Evolutionary conservation across 2,113 vertebrate species (phyloP), one percentile per base, ranked within the genome.

Genomic region (Clarias macrocephalus): DNA sequence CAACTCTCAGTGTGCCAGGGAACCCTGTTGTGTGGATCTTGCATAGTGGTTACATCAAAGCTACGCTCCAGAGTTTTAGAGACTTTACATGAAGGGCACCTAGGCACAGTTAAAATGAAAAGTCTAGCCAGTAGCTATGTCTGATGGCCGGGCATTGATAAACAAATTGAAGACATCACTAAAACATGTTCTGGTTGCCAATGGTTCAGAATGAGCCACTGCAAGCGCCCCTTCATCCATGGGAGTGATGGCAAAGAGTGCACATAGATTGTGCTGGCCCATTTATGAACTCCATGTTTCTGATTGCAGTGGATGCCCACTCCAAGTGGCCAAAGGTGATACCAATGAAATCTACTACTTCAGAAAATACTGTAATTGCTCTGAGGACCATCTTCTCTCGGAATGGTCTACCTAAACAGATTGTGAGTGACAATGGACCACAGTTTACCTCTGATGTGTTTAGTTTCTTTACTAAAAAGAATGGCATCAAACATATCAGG

Each of bases 281-380:
- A 57, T 88, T 90, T 65, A 84, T 80, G 48, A 37, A 85, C n/a
- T 86, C 82, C 6, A 88, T 88, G 85, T 87, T 88, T 11, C 33
- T 85, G 5, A 82, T 85, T 3, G 84, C 84, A 68, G 86, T 88
- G 13, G 87, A 88, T 15, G 68, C 73, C 12, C 57, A 87, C 42
- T 90, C 84, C 42, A 84, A 88, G 19, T 88, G 89, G 80, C 86
- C 86, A 33, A 84, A 90, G 28, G 87, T 88, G 0, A 48, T 82
- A 0, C 19, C 8, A 37, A 86, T 90, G 81, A 90, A 86, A 19
- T 57, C 83, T 19, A 87, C 86, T 1, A 83, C 83, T 2, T 75
- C 86, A 12, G 42, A 85, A 72, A 80, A 73, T 10, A 85, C 37
- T 85, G 25, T 63, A 3, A 21, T 3, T 21, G 59, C 19, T 62